Evolutionary conservation across 1,140 invertebrate species (phyloP), one percentile per base, ranked within the genome.

Genomic region (Leptoteleia sp.): DNA sequence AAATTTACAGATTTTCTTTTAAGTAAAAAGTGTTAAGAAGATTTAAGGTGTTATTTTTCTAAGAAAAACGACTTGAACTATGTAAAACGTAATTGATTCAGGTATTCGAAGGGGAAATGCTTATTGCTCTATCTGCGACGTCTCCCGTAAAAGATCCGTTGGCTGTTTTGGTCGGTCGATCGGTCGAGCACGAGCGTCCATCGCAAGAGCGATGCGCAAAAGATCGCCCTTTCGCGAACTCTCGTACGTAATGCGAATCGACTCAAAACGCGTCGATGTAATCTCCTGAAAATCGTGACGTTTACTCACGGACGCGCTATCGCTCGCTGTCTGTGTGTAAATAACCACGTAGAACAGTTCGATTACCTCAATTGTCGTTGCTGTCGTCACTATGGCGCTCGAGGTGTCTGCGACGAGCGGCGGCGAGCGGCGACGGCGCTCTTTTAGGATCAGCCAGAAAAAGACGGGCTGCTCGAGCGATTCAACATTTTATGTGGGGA

Each of bases 221-320:
- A 75, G 71, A 61, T 75, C 71, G 47, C 52, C 61, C 61, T 67
- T 75, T 75, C 52, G 59, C 43, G 61, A 75, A 75, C 71, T 61
- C 71, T 64, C 50, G 61, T 61, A 75, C 71, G 61, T 75, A 64
- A 73, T 33, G 47, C 68, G 48, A 62, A 72, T 72, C 48, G 68
- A 55, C 38, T 72, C 45, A 61, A 50, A 72, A 72, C 40, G 57
- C 57, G 55, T 75, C 61, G 71, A 65, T 75, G 70, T 73, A 65
- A 73, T 73, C 70, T 57, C 22, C 7, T 48, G 50, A 47, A 65
- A 75, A 75, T 65, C 70, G 61, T 65, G 70, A 75, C 59, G 70
- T 65, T 57, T 75, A 25, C 70, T 35, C 52, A 75, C 70, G 59
- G 52, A 37, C 35, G 35, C 12, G 5, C 7, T 13, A n/a, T n/a